Evolutionary conservation across 2,888 invertebrate genomes (phyloP), one percentile per base, ranked within the genome.

Genomic region (Chymomyza procnemis): DNA sequence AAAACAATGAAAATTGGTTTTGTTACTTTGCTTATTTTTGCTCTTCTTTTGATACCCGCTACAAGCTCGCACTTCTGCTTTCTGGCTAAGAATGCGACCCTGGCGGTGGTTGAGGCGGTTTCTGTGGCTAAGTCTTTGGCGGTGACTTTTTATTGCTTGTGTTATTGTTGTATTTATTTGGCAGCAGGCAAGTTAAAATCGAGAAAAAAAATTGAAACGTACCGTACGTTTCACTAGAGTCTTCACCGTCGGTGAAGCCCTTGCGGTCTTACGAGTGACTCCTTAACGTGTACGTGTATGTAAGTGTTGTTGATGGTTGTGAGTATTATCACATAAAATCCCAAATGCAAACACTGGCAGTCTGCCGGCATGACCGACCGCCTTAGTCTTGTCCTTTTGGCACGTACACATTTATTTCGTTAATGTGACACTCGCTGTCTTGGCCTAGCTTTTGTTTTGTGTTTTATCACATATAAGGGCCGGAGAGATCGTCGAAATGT

Each of bases 1-100:
- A 85, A 80, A 84, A 77, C 84, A 84, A 84, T 87, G 84, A 83
- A 87, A 84, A 85, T 84, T 87, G 84, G 86, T 87, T 87, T 85
- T 82, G 70, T 85, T 85, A 73, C 74, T 73, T 79, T 78, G 71
- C 78, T 73, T 80, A 75, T 74, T 70, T 72, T 77, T 50, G 67
- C 62, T 69, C 30, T 16, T 59, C 8, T 8, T 19, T 16, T 4
- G 50, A 14, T n/a, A n/a, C 47, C 47, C 50, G 5, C 50, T 8
- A 50, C 47, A 4, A 26, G 26, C 26, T 46, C 9, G 16, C 47
- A 12, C 19, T 60, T 14, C 22, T 26, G 14, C 14, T 54, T 65
- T 16, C 64, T 66, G 80, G 81, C 85, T 68, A 73, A 80, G 75
- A 71, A 76, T 74, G 74, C 62, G 75, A 74, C 64, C 71, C 68